These are phyloP conservation scores for Trissolcus basalis DNA, from an alignment of 1,140 invertebrate species.

Conservation along the genomic window DNA sequence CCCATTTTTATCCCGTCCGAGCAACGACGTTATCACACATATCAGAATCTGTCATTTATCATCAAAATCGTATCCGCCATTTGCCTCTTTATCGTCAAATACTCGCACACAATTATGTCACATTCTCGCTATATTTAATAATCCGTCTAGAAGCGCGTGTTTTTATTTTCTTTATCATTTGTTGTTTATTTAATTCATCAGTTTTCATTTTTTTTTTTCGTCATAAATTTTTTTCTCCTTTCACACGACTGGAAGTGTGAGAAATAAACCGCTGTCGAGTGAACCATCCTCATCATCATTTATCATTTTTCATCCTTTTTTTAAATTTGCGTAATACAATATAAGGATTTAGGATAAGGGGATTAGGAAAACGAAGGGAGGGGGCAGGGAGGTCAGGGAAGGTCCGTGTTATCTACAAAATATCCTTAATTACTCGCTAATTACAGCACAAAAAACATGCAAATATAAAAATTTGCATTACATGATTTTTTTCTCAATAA, in stretches of 20 bases:
- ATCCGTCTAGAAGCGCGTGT: slow-evolving; percentile 53
- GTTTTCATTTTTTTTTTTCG: slow-evolving; percentile 57
- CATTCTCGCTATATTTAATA: slow-evolving; percentile 46
- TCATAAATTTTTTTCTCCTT: slow-evolving; percentile 23
- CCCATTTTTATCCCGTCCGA: slow-evolving; percentile 49
- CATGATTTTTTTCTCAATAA: slow-evolving; percentile 65
- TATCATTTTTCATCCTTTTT: slow-evolving; percentile 2
- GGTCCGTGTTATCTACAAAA: slow-evolving; percentile 72
- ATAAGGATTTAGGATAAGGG: not conserved
- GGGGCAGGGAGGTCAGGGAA: slow-evolving; percentile 16
- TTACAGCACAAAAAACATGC: slow-evolving; percentile 76
- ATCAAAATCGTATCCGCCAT: slow-evolving; percentile 24
- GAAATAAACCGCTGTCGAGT: slow-evolving; percentile 32
- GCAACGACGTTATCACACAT: slow-evolving; percentile 56
- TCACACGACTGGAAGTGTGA: slow-evolving; percentile 34
- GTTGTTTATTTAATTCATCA: not conserved
- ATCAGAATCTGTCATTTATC: slow-evolving; percentile 45
- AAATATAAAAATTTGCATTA: slow-evolving; percentile 76
- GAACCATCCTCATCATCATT: slow-evolving; percentile 3
- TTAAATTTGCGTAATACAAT: slow-evolving; percentile 41
- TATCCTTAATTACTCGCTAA: slow-evolving; percentile 76
- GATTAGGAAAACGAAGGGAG: slow-evolving; percentile 8
- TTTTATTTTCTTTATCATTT: slow-evolving; percentile 22
- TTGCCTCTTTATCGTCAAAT: slow-evolving; percentile 26
- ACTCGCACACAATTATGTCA: slow-evolving; percentile 30